Evolutionary conservation across 2,888 invertebrate genomes (phyloP).

Genomic region (Nomada goodeniana): DNA sequence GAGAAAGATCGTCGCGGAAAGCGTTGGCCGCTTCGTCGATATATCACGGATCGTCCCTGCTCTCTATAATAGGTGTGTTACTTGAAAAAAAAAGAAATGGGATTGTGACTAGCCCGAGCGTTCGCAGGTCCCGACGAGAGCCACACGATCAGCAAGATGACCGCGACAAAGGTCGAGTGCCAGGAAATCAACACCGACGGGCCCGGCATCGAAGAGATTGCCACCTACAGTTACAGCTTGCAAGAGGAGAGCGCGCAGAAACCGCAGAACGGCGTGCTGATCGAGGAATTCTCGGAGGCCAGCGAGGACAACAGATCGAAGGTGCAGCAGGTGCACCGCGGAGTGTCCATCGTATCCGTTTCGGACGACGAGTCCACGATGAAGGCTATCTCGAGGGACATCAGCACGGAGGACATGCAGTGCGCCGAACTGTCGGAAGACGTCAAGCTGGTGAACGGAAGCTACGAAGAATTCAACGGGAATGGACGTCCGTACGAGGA

Average conservation of each 20-base stretch:
- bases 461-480: constrained; percentile 69
- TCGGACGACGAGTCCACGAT: constrained; percentile 88
- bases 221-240: constrained; percentile 87
- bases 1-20: not conserved
- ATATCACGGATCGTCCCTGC: constrained; percentile 34
- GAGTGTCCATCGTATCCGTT: constrained; percentile 88
- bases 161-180: constrained; percentile 87
- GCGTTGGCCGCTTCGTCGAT: not conserved
- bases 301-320: constrained; percentile 83
- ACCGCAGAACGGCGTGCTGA: constrained; percentile 80
- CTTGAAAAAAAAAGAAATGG: constrained; percentile 27
- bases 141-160: constrained; percentile 89
- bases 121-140: constrained; percentile 88
- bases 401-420: constrained; percentile 86
- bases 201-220: constrained; percentile 87
- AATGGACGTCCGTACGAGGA: constrained; percentile 68
- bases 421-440: constrained; percentile 69
- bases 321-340: constrained; percentile 84
- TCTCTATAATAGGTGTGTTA: constrained; percentile 22
- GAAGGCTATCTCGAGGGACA: constrained; percentile 87
- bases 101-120: constrained; percentile 72
- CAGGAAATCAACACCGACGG: constrained; percentile 85
- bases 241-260: constrained; percentile 84
- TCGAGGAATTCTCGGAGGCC: constrained; percentile 84
- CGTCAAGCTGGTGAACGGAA: constrained; percentile 68